These are phyloP conservation scores for Adrianichthys oophorus DNA, from an alignment of 2,797 vertebrate genomes.

Conservation along the genomic window DNA sequence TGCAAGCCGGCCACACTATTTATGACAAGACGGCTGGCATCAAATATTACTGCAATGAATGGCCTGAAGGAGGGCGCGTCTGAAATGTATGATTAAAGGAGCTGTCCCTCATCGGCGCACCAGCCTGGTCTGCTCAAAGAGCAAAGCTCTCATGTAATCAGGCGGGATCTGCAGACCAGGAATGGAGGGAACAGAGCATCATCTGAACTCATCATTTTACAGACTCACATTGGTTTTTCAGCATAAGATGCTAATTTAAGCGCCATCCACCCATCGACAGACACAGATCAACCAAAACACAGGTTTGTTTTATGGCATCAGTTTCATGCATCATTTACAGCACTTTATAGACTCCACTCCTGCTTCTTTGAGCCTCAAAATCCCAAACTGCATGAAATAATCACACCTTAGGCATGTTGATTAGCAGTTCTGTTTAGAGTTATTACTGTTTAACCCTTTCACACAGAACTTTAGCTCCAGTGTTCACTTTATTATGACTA, in stretches of 20 bases:
- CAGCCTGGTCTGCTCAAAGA: conserved; percentile 22
- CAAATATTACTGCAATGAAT: conserved; percentile 31
- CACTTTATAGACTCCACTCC: conserved; percentile 1
- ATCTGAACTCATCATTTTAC: conserved; percentile 23
- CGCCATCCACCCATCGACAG: conserved; percentile 4
- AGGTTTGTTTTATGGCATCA: conserved; percentile 15
- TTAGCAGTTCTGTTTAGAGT: background rate
- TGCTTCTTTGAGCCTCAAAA: background rate
- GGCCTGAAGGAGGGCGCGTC: conserved; percentile 35
- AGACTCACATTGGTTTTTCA: conserved; percentile 21
- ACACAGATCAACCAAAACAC: conserved; percentile 1
- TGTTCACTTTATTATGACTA: no score
- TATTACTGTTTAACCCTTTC: no score
- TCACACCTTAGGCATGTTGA: background rate
- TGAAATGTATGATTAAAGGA: conserved; percentile 45
- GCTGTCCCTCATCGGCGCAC: conserved; percentile 48
- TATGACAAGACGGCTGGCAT: conserved; percentile 28
- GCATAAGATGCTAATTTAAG: background rate
- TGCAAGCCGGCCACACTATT: conserved; percentile 18
- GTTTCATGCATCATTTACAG: conserved; percentile 18
- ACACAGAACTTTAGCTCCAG: no score
- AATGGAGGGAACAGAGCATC: conserved; percentile 1
- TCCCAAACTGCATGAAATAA: no score
- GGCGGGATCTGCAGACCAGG: conserved; percentile 30
- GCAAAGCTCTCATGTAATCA: conserved; percentile 25